Conservation (phyloP, 2,797 vertebrate species). For the Neostethus bicornis region DNA sequence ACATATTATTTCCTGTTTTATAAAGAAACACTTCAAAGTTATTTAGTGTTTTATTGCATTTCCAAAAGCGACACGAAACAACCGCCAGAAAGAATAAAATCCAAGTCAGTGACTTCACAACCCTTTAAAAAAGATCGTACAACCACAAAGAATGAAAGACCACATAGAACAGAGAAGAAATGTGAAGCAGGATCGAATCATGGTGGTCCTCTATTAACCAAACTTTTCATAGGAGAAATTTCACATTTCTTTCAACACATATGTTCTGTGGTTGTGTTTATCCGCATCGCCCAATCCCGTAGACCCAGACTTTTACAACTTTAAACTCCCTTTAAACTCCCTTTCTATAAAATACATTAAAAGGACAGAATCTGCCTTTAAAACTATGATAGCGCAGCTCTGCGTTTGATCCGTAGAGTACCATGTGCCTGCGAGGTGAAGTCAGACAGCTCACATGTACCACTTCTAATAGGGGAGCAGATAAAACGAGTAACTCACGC, state of each 20-base stretch:
- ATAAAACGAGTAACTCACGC: background rate
- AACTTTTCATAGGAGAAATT: background rate
- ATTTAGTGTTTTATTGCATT: too few relatives aligned
- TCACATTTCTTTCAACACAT: background rate
- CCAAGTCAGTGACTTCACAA: background rate
- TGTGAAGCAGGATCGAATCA: background rate
- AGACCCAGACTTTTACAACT: background rate
- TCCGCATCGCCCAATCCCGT: background rate
- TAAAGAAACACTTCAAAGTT: too few relatives aligned
- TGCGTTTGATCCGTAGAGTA: background rate
- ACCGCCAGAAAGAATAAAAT: too few relatives aligned
- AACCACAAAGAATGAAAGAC: background rate
- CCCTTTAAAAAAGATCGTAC: background rate
- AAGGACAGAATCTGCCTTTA: background rate
- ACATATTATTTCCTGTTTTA: too few relatives aligned
- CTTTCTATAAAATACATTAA: too few relatives aligned
- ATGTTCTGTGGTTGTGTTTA: too few relatives aligned
- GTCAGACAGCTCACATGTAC: background rate
- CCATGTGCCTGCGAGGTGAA: background rate
- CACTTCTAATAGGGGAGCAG: background rate
- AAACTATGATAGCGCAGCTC: background rate
- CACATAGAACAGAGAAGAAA: background rate
- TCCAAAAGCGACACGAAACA: too few relatives aligned
- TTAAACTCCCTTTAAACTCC: too few relatives aligned
- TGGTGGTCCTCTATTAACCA: background rate